Conservation (phyloP, 2,113 vertebrate genomes). For the Sarotherodon lohbergeri region DNA sequence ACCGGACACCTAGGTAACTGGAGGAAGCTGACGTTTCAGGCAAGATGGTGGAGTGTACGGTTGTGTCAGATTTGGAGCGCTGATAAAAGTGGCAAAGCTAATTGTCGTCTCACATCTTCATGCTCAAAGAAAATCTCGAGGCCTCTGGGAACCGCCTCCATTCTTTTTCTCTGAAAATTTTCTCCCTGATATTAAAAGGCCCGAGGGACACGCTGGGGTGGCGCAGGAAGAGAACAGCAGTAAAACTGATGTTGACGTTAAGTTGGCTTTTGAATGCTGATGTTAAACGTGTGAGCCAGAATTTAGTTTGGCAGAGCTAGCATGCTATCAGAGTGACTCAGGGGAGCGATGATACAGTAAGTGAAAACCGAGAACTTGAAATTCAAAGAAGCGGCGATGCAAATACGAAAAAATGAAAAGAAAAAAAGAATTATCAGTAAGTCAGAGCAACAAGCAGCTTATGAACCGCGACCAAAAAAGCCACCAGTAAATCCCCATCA, state of each 20-base stretch:
- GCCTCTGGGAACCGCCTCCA: not conserved
- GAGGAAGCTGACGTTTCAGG: slow-evolving; percentile 17
- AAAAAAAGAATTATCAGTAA: not conserved
- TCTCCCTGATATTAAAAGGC: slow-evolving; percentile 17
- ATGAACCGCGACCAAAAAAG: not conserved
- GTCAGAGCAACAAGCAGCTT: not conserved
- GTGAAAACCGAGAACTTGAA: not conserved
- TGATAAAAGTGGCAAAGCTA: slow-evolving; percentile 43
- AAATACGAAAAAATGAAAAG: not conserved
- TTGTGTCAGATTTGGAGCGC: not conserved
- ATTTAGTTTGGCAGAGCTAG: not conserved
- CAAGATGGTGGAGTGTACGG: not conserved
- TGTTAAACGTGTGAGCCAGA: not conserved
- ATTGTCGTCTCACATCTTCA: slow-evolving; percentile 15
- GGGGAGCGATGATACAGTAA: not conserved
- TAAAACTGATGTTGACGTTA: slow-evolving; percentile 1
- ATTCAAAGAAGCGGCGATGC: not conserved
- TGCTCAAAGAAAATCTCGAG: not conserved
- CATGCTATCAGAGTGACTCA: not conserved
- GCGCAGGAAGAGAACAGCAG: not conserved
- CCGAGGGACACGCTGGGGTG: slow-evolving; percentile 7
- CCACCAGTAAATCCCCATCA: not conserved
- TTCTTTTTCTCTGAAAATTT: not conserved
- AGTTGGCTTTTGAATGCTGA: not conserved
- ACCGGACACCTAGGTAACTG: slow-evolving; percentile 33